Evolutionary conservation across 23 tunicate species (phyloP), one percentile per base, ranked within the genome.

Genomic region (Pegea sp.): DNA sequence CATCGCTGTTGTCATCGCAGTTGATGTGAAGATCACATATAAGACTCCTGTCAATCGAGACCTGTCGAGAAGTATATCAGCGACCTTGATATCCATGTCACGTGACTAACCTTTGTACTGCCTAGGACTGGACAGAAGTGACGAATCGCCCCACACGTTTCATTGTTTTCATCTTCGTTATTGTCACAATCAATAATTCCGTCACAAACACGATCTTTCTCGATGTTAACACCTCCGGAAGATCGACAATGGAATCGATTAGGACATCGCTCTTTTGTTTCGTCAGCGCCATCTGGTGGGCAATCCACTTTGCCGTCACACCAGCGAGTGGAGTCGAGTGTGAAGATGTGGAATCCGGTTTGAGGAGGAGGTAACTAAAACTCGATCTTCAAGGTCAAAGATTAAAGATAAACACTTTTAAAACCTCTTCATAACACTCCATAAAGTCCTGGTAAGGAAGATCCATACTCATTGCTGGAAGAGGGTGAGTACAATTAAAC

Each of bases 261-360:
- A 3, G 72, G 72, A 60, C 84, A 74, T 21, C 67, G 26, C 1
- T 57, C 57, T 1, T 33, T 49, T 34, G 62, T 27, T 49, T 80
- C 93, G 44, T 80, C 93, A 26, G 49, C 60, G 25, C 38, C 55
- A 13, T 33, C 26, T 1, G 58, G 30, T 1, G 71, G 73, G 43
- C 93, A 80, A 53, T 80, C 68, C 2, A 71, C 48, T 6, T 60
- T 49, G 4, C 93, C 93, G 43, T 80, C 93, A 31, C 93, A 80
- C 61, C 64, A 67, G 54, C 29, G 26, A 44, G 52, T 28, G 31
- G 21, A 19, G 58, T 50, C 20, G 33, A 56, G 20, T 55, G 46
- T 38, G 16, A 38, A 38, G 16, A 8, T 8, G 46, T 8, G 16
- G 46, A 38, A 11, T 38, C 46, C 46, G 13, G 46, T 38, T 16